These are phyloP conservation scores for Morphnarchus princeps DNA, from an alignment of 2,113 vertebrate genomes.

Conservation along the genomic window DNA sequence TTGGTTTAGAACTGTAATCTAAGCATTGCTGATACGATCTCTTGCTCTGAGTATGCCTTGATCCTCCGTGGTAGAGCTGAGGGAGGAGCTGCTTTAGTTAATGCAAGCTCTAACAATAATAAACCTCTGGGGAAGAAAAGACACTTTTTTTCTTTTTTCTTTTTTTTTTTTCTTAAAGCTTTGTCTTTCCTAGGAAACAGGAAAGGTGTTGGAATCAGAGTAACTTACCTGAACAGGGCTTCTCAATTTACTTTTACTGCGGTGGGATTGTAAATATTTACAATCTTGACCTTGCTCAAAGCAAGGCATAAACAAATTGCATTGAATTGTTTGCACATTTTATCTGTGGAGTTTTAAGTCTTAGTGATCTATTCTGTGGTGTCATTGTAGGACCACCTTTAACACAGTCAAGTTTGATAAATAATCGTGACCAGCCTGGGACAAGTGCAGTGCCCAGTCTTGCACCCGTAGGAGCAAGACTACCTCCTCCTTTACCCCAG, in stretches of 20 bases:
- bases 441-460: slow-evolving; percentile 86
- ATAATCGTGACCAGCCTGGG: slow-evolving; percentile 85
- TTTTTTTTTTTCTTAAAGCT: background rate
- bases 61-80: background rate
- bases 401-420: slow-evolving; percentile 85
- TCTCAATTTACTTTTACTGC: background rate
- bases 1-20: background rate
- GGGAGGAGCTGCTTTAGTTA: background rate
- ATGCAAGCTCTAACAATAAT: background rate
- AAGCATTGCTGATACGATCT: background rate
- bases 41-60: background rate
- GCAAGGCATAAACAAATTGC: background rate
- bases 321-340: fast-evolving
- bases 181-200: background rate
- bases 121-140: background rate
- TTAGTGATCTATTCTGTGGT: slow-evolving; percentile 44
- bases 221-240: background rate
- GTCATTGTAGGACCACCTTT: slow-evolving; percentile 84
- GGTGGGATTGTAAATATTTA: background rate
- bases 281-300: background rate
- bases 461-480: slow-evolving; percentile 85
- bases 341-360: background rate
- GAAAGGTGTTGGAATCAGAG: background rate
- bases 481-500: slow-evolving; percentile 85
- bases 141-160: background rate